phyloP scores from a whole-genome alignment of 2,797 vertebrate genomes.

The Sebastes kiyomatsui region DNA sequence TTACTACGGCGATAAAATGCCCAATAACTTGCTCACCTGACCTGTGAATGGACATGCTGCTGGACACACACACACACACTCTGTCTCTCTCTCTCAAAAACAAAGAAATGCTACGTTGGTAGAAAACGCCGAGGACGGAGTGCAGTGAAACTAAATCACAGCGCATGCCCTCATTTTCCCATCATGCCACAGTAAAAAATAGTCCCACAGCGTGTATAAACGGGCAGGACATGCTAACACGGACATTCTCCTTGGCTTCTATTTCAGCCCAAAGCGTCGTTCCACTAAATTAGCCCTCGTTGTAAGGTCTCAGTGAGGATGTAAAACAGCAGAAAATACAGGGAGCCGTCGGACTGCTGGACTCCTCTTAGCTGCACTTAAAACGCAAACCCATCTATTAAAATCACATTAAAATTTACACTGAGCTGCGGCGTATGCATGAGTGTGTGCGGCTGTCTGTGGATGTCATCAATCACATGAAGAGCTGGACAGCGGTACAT shows the following conservation, averaged over 20 bases:
- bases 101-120: slow-evolving; percentile 23
- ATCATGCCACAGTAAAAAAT: slow-evolving; percentile 60
- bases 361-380: slow-evolving; percentile 57
- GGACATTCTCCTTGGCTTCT: slow-evolving; percentile 54
- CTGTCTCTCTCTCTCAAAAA: slow-evolving; percentile 1
- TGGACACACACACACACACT: slow-evolving; percentile 19
- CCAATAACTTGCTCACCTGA: slow-evolving; percentile 70
- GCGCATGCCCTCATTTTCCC: slow-evolving; percentile 56
- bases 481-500: slow-evolving; percentile 60
- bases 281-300: slow-evolving; percentile 65
- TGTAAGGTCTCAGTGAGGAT: slow-evolving; percentile 54
- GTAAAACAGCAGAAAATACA: slow-evolving; percentile 68
- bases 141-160: slow-evolving; percentile 47
- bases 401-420: slow-evolving; percentile 51
- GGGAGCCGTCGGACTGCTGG: slow-evolving; percentile 30
- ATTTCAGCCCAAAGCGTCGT: slow-evolving; percentile 46
- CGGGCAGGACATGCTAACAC: slow-evolving; percentile 50
- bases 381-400: slow-evolving; percentile 67
- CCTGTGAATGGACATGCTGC: slow-evolving; percentile 54
- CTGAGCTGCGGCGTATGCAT: slow-evolving; percentile 9
- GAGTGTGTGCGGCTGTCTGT: slow-evolving; percentile 54
- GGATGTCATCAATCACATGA: slow-evolving; percentile 65
- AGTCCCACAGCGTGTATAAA: slow-evolving; percentile 58
- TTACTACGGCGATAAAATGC: slow-evolving; percentile 66
- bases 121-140: slow-evolving; percentile 22